Evolutionary conservation across 2,797 vertebrate genomes (phyloP), one percentile per base, ranked within the genome.

Genomic region (Somateria mollissima): DNA sequence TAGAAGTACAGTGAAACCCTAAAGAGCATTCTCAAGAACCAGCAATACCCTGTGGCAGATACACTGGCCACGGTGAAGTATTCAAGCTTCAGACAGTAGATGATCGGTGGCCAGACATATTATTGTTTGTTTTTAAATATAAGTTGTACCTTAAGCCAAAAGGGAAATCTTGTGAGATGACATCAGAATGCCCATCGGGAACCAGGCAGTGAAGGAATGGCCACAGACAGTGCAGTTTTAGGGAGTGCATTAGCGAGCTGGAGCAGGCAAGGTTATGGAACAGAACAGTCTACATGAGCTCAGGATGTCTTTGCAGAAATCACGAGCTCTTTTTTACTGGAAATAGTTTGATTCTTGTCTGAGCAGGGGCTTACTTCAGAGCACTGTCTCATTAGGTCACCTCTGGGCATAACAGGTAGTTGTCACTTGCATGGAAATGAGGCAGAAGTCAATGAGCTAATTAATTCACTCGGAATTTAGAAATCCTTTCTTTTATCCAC

Each of bases 401-500:
- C 72, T 94, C 73, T 90, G 78, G 64, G 37, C 56, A 22, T 56
- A 77, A 58, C 76, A 81, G 27, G 69, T 28, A 90, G 14, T 72
- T 16, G 14, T 80, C 67, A 85, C 64, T 92, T 80, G 30, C 34
- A 58, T 28, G 65, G 71, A 89, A 96, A 91, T 49, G 43, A 95
- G 95, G 80, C 53, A 88, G 71, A 87, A 76, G 20, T 89, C 90
- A 79, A 87, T 75, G 43, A 85, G 82, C 37, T 83, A 86, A 91
- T 89, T 95, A 60, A 91, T 92, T 89, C 80, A 69, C 34, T 76
- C 45, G 25, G 53, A 36, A 41, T 88, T 85, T 95, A 61, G 94
- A 94, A 91, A 58, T 56, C 58, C n/a, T 47, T 78, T 60, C 30
- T 84, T 90, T 45, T 60, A 65, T 36, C 17, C 11, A 19, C 45